Percentiles rank a stretch among this genome's conserved stretches.
These are phyloP conservation scores for Tetranychus truncatus DNA, from an alignment of 2,888 invertebrate genomes.

Conservation along the genomic window DNA sequence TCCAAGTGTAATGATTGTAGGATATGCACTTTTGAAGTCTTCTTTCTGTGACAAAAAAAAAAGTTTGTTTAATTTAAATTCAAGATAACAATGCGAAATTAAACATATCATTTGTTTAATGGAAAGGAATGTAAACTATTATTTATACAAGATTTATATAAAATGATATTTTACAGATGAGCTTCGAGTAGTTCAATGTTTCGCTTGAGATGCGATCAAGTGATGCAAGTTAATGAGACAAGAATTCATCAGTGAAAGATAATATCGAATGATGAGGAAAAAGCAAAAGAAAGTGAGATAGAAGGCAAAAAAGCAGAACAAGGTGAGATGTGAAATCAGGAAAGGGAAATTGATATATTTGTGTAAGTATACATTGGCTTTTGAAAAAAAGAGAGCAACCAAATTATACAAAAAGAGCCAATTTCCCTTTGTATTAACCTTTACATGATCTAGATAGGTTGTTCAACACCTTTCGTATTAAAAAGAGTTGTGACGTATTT, in stretches of 20 bases:
- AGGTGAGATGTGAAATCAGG: background rate
- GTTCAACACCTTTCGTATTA: background rate
- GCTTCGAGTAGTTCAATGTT: background rate
- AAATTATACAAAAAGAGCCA: background rate
- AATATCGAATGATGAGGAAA: background rate
- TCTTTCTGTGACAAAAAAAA: background rate
- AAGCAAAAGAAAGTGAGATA: background rate
- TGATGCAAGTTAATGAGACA: background rate
- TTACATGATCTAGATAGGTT: background rate
- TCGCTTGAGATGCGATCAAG: background rate
- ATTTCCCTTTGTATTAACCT: background rate
- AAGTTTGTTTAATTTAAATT: background rate
- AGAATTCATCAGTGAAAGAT: background rate
- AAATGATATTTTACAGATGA: background rate
- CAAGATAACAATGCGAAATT: background rate
- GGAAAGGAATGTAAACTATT: slow-evolving; percentile 1
- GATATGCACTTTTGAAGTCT: background rate
- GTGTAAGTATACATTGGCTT: background rate
- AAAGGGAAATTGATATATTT: background rate
- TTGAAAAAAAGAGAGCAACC: background rate
- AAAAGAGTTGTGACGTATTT: background rate
- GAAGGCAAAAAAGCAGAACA: background rate
- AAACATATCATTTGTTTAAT: background rate
- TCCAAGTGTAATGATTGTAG: too few relatives aligned
- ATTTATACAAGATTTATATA: background rate